Evolutionary conservation across 1,140 invertebrate species (phyloP).

Genomic region (Lucilia cuprina): DNA sequence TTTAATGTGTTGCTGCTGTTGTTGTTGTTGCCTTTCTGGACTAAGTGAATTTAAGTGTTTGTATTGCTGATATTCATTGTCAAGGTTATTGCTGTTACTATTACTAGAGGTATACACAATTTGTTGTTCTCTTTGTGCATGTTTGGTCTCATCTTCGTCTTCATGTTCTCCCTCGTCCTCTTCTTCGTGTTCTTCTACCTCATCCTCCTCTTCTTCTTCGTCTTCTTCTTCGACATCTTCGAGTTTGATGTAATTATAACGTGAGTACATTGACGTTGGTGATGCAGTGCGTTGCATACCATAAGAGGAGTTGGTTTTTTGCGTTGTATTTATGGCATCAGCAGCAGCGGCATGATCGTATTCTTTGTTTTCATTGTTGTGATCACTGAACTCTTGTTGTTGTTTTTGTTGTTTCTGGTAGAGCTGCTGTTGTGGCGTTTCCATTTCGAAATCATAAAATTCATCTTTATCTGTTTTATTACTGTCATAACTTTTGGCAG

Average conservation of each 20-base stretch:
- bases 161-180: conserved; percentile 38
- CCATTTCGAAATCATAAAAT: conserved; percentile 51
- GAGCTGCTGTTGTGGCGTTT: not conserved
- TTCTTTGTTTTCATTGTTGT: not conserved
- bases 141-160: conserved; percentile 27
- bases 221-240: conserved; percentile 57
- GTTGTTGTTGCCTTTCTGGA: conserved; percentile 47
- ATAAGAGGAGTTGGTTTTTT: conserved; percentile 40
- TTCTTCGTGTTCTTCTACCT: conserved; percentile 42
- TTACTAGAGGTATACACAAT: not conserved
- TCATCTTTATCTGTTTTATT: conserved; percentile 42
- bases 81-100: conserved; percentile 30
- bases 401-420: conserved; percentile 8
- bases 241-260: conserved; percentile 53
- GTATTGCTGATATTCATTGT: conserved; percentile 37
- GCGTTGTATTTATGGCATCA: conserved; percentile 42
- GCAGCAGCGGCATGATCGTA: not conserved
- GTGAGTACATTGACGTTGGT: conserved; percentile 45
- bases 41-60: conserved; percentile 51
- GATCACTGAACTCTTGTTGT: conserved; percentile 23
- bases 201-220: conserved; percentile 44
- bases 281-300: conserved; percentile 49
- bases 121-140: not conserved
- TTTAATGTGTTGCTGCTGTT: not conserved
- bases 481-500: conserved; percentile 3